Percentiles rank a stretch among this genome's conserved stretches.
These are phyloP conservation scores for Osmoderma eremita DNA, from an alignment of 2,888 invertebrate species.

Conservation along the genomic window DNA sequence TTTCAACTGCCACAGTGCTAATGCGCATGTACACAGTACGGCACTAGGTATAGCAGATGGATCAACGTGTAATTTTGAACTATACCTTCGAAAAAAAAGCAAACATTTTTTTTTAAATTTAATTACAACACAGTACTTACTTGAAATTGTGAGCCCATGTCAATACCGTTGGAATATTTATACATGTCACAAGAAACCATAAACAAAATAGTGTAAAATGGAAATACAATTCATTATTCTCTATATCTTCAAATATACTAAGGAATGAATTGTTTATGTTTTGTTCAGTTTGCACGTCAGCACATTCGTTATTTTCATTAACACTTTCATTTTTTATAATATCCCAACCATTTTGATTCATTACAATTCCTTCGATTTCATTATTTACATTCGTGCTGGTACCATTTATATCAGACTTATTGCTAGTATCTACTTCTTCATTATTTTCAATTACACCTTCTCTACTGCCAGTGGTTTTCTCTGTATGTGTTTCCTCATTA, in stretches of 20 bases:
- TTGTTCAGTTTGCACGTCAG: slow-evolving; percentile 46
- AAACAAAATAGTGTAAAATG: slow-evolving; percentile 78
- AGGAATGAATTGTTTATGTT: slow-evolving; percentile 43
- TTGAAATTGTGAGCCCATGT: slow-evolving; percentile 85
- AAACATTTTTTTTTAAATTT: slow-evolving; percentile 5
- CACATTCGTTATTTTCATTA: not conserved
- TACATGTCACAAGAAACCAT: slow-evolving; percentile 72
- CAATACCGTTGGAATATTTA: slow-evolving; percentile 77
- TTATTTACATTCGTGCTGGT: slow-evolving; percentile 46
- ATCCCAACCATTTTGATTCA: not conserved
- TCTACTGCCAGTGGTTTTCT: not conserved
- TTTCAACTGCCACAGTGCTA: slow-evolving; percentile 74
- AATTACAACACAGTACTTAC: slow-evolving; percentile 66
- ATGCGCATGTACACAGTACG: slow-evolving; percentile 69
- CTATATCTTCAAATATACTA: slow-evolving; percentile 48
- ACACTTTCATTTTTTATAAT: slow-evolving; percentile 7
- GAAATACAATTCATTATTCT: slow-evolving; percentile 70
- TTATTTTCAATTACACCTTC: not conserved
- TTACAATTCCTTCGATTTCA: slow-evolving; percentile 18
- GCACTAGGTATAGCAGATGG: slow-evolving; percentile 71
- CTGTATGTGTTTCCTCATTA: not conserved
- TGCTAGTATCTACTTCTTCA: not conserved
- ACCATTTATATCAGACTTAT: slow-evolving; percentile 34
- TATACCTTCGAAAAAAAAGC: slow-evolving; percentile 64
- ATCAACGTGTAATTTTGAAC: slow-evolving; percentile 69